Conservation (phyloP, 2,113 vertebrate species). For the Propithecus coquereli region DNA sequence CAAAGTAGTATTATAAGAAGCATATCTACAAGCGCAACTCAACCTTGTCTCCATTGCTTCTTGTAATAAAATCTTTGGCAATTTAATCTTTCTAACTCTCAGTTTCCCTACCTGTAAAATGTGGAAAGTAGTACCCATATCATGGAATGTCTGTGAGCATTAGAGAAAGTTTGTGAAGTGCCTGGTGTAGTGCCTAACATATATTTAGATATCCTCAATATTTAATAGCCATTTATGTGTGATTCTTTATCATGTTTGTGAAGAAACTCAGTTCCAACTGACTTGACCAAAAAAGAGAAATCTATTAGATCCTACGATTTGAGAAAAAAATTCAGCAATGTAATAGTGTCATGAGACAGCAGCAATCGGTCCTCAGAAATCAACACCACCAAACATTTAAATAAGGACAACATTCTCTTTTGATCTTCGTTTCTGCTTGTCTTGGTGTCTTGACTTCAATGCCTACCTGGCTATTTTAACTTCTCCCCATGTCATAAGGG, state of each 20-base stretch:
- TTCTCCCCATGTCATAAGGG: background rate
- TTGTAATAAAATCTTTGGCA: background rate
- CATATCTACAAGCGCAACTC: background rate
- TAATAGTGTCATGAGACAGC: background rate
- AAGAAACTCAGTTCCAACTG: background rate
- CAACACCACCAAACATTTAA: background rate
- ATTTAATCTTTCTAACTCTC: background rate
- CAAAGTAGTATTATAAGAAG: background rate
- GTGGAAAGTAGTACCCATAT: background rate
- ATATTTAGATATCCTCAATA: background rate
- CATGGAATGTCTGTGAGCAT: background rate
- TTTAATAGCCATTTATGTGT: background rate
- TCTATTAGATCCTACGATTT: background rate
- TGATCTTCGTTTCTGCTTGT: background rate
- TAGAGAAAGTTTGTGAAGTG: background rate
- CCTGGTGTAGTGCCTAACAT: background rate
- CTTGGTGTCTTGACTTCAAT: background rate
- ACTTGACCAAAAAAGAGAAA: background rate
- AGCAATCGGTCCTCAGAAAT: background rate
- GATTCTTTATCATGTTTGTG: background rate
- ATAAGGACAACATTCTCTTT: background rate
- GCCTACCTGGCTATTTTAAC: background rate
- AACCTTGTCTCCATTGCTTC: background rate
- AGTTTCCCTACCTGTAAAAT: background rate
- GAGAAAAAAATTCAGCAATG: background rate